These are phyloP conservation scores for Caenorhabditis tropicalis DNA, from an alignment of 1,140 invertebrate genomes.

Conservation along the genomic window DNA sequence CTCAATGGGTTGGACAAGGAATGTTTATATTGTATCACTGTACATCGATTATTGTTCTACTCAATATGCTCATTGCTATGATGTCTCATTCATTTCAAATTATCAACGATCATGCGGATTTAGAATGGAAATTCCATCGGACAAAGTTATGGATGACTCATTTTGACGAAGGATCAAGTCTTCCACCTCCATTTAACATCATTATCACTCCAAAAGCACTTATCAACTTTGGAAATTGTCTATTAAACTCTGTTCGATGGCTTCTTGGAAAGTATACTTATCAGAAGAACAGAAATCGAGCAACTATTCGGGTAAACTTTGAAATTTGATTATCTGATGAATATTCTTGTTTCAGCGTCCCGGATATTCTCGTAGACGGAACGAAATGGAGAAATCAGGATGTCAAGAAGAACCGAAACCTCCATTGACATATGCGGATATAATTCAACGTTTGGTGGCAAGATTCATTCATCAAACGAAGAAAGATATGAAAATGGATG, in stretches of 20 bases:
- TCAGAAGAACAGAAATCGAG: slow-evolving; percentile 62
- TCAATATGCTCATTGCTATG: slow-evolving; percentile 78
- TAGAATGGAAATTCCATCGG: slow-evolving; percentile 77
- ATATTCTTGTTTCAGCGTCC: slow-evolving; percentile 60
- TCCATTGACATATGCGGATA: slow-evolving; percentile 73
- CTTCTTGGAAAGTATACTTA: slow-evolving; percentile 67
- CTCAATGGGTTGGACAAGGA: slow-evolving; percentile 65
- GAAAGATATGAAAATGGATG: slow-evolving; percentile 76
- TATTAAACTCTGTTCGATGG: slow-evolving; percentile 66
- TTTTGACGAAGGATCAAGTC: slow-evolving; percentile 76
- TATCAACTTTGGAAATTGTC: slow-evolving; percentile 72
- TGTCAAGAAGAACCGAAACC: slow-evolving; percentile 57
- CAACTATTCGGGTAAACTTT: slow-evolving; percentile 65
- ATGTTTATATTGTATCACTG: slow-evolving; percentile 68
- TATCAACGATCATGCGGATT: slow-evolving; percentile 77
- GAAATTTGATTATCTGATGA: neutral
- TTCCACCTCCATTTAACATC: slow-evolving; percentile 76
- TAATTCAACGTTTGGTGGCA: slow-evolving; percentile 76
- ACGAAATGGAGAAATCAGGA: slow-evolving; percentile 60
- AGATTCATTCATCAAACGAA: slow-evolving; percentile 73
- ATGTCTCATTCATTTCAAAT: slow-evolving; percentile 77
- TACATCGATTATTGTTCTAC: slow-evolving; percentile 76
- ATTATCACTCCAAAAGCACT: slow-evolving; percentile 76
- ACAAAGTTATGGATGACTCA: slow-evolving; percentile 77
- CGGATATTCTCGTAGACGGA: slow-evolving; percentile 67